A percentile compares a stretch with the other conserved stretches of the same genome.
Conservation (phyloP, 1,140 invertebrate genomes). For the Scaptomyza hsui region DNA sequence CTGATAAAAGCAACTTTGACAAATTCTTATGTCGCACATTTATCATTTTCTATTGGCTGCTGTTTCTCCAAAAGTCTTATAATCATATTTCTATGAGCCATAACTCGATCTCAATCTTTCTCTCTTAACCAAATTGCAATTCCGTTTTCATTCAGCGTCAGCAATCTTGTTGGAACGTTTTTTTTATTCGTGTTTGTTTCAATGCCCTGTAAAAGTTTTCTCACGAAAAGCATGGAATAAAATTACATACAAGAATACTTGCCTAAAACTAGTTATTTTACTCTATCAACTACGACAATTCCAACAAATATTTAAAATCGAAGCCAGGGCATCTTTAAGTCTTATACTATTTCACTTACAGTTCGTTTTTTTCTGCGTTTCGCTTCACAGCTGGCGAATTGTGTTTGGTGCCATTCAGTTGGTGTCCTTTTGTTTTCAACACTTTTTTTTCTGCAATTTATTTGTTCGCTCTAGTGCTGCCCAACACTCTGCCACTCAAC, state of each 20-base stretch:
- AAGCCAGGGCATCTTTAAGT: no score
- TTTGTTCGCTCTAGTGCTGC: not conserved
- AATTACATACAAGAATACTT: no score
- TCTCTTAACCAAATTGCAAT: not conserved
- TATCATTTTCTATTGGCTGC: constrained; percentile 52
- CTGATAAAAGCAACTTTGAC: constrained; percentile 34
- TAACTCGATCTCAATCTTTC: constrained; percentile 2
- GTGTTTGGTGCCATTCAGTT: constrained; percentile 12
- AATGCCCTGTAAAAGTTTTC: not conserved
- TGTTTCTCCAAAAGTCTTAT: constrained; percentile 5
- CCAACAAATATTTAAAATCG: no score
- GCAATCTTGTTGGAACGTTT: not conserved
- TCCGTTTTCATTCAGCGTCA: constrained; percentile 1
- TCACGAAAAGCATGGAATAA: no score
- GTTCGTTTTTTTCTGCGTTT: constrained; percentile 45
- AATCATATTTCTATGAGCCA: constrained; percentile 15
- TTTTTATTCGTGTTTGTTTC: not conserved
- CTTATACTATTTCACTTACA: no score
- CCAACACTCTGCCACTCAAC: constrained; percentile 28
- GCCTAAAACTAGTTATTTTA: no score
- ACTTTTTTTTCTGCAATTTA: not conserved
- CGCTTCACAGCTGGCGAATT: constrained; percentile 39
- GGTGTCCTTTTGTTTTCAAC: constrained; percentile 23
- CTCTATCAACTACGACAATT: no score
- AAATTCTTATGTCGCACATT: constrained; percentile 66